phyloP scores from a whole-genome alignment of 2,888 invertebrate genomes.

The Pimpla rufipes region DNA sequence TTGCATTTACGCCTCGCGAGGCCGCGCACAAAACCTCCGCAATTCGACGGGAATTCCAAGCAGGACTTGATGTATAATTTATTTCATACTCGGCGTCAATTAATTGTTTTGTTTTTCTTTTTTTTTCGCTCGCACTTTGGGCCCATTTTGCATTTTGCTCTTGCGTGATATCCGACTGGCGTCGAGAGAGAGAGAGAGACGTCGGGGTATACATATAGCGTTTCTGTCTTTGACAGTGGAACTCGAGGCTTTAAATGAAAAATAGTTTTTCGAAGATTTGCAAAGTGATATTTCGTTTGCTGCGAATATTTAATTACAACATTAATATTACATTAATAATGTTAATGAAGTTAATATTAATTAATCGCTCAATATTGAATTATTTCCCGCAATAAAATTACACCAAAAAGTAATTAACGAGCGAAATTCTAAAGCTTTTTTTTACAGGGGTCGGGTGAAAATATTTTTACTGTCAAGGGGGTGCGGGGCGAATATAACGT shows the following conservation, averaged over 20 bases:
- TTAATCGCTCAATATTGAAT: too few relatives aligned
- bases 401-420: too few relatives aligned
- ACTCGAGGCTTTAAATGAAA: neutral
- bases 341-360: too few relatives aligned
- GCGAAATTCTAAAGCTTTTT: too few relatives aligned
- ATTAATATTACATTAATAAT: too few relatives aligned
- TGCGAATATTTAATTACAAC: too few relatives aligned
- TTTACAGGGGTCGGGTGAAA: neutral
- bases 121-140: too few relatives aligned
- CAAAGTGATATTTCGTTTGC: too few relatives aligned
- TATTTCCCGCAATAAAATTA: too few relatives aligned
- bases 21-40: neutral
- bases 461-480: too few relatives aligned
- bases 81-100: neutral
- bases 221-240: conserved; percentile 1
- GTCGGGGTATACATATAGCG: neutral
- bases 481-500: neutral
- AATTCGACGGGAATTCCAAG: neutral
- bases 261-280: neutral
- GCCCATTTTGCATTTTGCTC: neutral
- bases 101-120: neutral
- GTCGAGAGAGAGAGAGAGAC: too few relatives aligned
- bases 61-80: conserved; percentile 5
- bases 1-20: neutral
- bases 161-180: neutral